These are phyloP conservation scores for Pangasius krempfi DNA, from an alignment of 2,797 vertebrate genomes.

Conservation along the genomic window DNA sequence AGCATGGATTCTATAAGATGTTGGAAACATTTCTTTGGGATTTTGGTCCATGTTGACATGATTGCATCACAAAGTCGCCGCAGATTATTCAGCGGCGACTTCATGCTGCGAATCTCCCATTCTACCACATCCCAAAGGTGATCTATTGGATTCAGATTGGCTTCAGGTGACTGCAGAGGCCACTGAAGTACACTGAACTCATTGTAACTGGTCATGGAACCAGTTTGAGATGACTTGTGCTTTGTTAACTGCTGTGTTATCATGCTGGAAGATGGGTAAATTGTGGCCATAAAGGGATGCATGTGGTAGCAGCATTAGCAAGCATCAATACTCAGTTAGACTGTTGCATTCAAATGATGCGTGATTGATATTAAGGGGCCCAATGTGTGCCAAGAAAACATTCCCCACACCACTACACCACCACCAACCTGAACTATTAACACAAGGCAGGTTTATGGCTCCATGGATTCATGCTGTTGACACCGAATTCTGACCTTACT, in stretches of 20 bases:
- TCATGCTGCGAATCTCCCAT: too few species aligned
- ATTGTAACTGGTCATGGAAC: not conserved
- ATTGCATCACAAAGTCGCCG: not conserved
- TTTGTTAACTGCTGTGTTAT: not conserved
- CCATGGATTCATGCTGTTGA: not conserved
- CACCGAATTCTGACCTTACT: not conserved
- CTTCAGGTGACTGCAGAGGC: not conserved
- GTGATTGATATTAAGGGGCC: too few species aligned
- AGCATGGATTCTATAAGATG: not conserved
- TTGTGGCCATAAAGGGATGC: not conserved
- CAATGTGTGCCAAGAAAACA: not conserved
- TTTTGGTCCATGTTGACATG: not conserved
- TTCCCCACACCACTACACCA: not conserved
- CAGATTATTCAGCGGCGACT: not conserved
- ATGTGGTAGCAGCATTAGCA: not conserved
- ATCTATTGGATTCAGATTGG: not conserved
- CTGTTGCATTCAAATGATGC: not conserved
- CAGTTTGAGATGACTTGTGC: not conserved
- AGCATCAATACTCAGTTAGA: not conserved
- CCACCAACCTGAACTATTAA: not conserved
- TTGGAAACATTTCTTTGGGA: not conserved
- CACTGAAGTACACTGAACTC: not conserved
- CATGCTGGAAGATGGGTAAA: not conserved
- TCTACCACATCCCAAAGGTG: not conserved
- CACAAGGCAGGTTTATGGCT: not conserved